Base-by-base conservation (phyloP, 1,140 invertebrate genomes). In the Lethrus apterus region DNA sequence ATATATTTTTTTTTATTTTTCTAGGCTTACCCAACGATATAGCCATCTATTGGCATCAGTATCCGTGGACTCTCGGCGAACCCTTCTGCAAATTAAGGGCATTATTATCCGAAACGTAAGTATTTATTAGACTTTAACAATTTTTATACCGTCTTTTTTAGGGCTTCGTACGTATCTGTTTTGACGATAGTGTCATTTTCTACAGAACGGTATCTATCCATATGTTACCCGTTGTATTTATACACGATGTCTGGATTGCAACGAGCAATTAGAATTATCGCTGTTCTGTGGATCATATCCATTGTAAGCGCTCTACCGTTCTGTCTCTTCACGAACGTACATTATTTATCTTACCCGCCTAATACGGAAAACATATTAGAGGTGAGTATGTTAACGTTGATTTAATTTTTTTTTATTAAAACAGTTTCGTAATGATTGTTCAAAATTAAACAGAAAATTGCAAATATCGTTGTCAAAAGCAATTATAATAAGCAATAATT, bases 151-250 rank as follows among this genome's bases (percentile, higher is more conserved):
- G 3, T 33, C 1, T 8, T 46, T 67, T 70, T 33, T 68, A 86
- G 83, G 60, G 87, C 87, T 0, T 87, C 87, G 2, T 92, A 92
- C 62, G 87, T 89, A 0, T 93, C 90, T 0, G 87, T 94, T 1
- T 71, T 95, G 55, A 92, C 88, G 15, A 94, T 96, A 51, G 86
- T 91, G 10, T 84, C 85, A 14, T 92, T 92, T 67, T 88, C 86
- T 0, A 79, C 81, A 58, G 86, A 90, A 66, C 74, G 91, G 30
- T 96, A 94, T 70, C 64, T 94, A 19, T 92, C 92, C 10, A 94
- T 97, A 54, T 95, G 91, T 59, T 84, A 94, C 66, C 90, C 91
- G 0, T 67, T 95, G 24, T 79, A 83, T 51, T 70, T 80, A 13
- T 82, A 90, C 60, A 80, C 80, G 2, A 84, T 91, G 73, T 84